phyloP scores from a whole-genome alignment of 2,113 vertebrate species.

The Gyps fulvus region DNA sequence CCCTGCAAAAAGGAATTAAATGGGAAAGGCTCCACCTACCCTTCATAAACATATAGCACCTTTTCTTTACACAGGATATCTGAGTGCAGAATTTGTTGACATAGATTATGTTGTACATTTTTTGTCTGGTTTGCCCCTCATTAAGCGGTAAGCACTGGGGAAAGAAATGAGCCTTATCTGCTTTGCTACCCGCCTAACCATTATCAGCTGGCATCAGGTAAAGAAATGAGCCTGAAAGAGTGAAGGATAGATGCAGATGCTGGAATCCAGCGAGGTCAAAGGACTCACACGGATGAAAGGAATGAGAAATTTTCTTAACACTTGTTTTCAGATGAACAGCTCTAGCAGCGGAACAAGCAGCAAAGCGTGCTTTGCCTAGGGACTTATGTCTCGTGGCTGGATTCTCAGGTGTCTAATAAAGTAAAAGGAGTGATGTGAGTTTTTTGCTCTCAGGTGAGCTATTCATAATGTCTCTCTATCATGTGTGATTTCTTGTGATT shows the following conservation, averaged over 20 bases:
- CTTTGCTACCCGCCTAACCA: conserved; percentile 24
- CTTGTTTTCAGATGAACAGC: background rate
- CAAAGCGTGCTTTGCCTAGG: fast-evolving
- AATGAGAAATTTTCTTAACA: background rate
- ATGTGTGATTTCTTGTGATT: background rate
- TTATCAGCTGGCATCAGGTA: conserved; percentile 49
- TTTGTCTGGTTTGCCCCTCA: background rate
- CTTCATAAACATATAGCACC: background rate
- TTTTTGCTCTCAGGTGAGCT: background rate
- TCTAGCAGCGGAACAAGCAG: background rate
- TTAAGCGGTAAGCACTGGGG: background rate
- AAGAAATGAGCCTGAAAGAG: conserved; percentile 59
- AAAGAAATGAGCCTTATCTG: conserved; percentile 28
- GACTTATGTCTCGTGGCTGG: background rate
- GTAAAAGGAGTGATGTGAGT: background rate
- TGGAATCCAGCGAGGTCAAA: conserved; percentile 19
- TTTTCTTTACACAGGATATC: background rate
- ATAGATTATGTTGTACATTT: background rate
- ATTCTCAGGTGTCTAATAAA: background rate
- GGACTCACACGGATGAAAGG: background rate
- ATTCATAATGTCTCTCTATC: background rate
- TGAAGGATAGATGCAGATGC: conserved; percentile 4
- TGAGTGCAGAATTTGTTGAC: background rate
- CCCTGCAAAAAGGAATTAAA: background rate
- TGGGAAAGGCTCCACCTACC: background rate